These are phyloP conservation scores for Menidia menidia DNA, from an alignment of 2,797 vertebrate species.

Conservation along the genomic window DNA sequence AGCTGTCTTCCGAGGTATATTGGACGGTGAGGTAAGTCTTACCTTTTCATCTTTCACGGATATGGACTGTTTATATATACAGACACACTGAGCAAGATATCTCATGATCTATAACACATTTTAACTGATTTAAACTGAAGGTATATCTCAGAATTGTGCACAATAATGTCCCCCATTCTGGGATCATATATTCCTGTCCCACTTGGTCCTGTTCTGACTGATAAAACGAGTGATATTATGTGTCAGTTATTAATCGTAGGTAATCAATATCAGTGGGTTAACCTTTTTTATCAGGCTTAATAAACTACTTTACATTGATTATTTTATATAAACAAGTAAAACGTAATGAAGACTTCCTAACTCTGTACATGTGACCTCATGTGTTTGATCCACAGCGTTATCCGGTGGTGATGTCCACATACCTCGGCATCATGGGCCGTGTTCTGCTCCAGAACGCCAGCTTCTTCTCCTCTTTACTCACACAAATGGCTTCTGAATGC, in stretches of 20 bases:
- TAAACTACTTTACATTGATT: constrained; percentile 1
- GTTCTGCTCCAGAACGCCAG: constrained; percentile 93
- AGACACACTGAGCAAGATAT: constrained; percentile 5
- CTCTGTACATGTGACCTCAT: not conserved
- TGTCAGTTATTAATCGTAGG: constrained; percentile 38
- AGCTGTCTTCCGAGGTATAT: constrained; percentile 89
- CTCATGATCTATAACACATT: not conserved
- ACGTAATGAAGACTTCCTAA: no score
- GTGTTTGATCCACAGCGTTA: constrained; percentile 83
- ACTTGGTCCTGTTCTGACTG: constrained; percentile 29
- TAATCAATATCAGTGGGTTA: constrained; percentile 35
- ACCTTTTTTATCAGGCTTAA: constrained; percentile 15
- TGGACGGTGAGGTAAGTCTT: constrained; percentile 93
- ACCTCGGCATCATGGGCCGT: constrained; percentile 92
- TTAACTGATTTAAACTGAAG: not conserved
- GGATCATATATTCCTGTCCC: not conserved
- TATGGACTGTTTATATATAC: constrained; percentile 10
- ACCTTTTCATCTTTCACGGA: not conserved
- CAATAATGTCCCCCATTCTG: no score
- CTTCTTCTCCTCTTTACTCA: constrained; percentile 93
- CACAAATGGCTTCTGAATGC: constrained; percentile 90
- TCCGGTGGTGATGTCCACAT: constrained; percentile 96
- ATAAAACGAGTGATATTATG: constrained; percentile 12
- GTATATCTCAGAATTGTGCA: not conserved
- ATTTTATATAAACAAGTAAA: constrained; percentile 19